Base-by-base conservation (phyloP, 1,140 invertebrate genomes). In the Drosophila erecta region DNA sequence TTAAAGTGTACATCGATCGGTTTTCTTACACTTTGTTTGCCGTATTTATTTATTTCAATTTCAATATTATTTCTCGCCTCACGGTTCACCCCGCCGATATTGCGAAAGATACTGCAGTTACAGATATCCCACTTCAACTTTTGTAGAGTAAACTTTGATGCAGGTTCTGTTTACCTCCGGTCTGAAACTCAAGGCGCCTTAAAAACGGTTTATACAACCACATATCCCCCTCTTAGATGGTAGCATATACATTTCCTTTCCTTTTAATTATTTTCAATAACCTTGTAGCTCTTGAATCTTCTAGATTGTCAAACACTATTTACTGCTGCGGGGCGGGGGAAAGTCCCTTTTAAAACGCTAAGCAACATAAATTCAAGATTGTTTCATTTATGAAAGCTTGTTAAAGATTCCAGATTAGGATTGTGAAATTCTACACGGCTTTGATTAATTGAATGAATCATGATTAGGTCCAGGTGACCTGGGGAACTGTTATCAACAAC, bases 1-100 rank as follows among this genome's bases (percentile, higher is more conserved):
- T 86, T 83, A 76, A 87, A 73, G 67, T 84, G 79, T 87, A 86
- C 89, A 87, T 80, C 84, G 85, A 89, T 87, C 79, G 76, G 47
- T 83, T 62, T 64, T 47, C 53, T 69, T 64, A 51, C 51, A 62
- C 53, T 79, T 41, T 89, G 84, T 84, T 87, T 87, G 89, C 76
- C 74, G 84, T 87, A 87, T 89, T 87, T 83, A 89, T 83, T 87
- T 83, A 89, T 83, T 87, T 71, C 76, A 89, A 89, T 87, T 87
- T 84, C 79, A 89, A 87, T 87, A 87, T 84, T 87, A 77, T 89
- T 84, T 87, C 89, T 83, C 66, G 66, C 47, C 37, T 30, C 14
- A 20, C 46, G 56, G 76, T 57, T 67, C 57, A 57, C n/a, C 38
- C 14, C 47, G 30, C 35, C 41, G 64, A 70, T 33, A 69, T 71